Conservation (phyloP, 1,140 invertebrate genomes). For the Drosophila tani region DNA sequence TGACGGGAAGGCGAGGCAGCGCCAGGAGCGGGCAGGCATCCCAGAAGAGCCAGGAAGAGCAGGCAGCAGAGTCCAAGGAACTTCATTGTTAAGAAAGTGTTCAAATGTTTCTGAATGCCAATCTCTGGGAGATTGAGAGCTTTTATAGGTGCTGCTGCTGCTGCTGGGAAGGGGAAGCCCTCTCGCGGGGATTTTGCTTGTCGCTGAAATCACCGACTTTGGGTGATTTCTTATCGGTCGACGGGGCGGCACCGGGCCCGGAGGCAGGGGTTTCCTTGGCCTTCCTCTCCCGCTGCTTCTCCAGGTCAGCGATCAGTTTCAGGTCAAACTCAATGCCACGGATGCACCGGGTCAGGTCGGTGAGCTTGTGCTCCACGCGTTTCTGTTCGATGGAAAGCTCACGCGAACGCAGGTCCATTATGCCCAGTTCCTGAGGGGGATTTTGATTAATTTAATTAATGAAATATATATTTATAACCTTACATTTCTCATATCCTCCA, state of each 20-base stretch:
- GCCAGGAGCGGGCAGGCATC: slow-evolving; percentile 16
- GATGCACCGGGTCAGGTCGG: slow-evolving; percentile 59
- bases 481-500: slow-evolving; percentile 57
- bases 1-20: slow-evolving; percentile 49
- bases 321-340: slow-evolving; percentile 58
- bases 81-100: slow-evolving; percentile 46
- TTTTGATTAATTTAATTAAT: not conserved
- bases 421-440: slow-evolving; percentile 34
- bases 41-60: slow-evolving; percentile 39
- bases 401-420: slow-evolving; percentile 1
- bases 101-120: slow-evolving; percentile 12
- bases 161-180: slow-evolving; percentile 33
- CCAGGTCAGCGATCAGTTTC: slow-evolving; percentile 1
- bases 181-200: slow-evolving; percentile 36
- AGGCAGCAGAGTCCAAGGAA: slow-evolving; percentile 42
- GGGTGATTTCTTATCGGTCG: slow-evolving; percentile 33
- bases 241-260: not conserved
- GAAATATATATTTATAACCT: not conserved
- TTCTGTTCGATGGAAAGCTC: slow-evolving; percentile 31
- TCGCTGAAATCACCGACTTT: slow-evolving; percentile 43
- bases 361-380: slow-evolving; percentile 39
- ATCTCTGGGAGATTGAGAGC: not conserved
- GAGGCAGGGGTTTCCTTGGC: not conserved
- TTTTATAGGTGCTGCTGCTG: slow-evolving; percentile 40
- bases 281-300: not conserved